Evolutionary conservation across 2,797 vertebrate species (phyloP), one percentile per base, ranked within the genome.

Genomic region (Pseudomugil gertrudae): DNA sequence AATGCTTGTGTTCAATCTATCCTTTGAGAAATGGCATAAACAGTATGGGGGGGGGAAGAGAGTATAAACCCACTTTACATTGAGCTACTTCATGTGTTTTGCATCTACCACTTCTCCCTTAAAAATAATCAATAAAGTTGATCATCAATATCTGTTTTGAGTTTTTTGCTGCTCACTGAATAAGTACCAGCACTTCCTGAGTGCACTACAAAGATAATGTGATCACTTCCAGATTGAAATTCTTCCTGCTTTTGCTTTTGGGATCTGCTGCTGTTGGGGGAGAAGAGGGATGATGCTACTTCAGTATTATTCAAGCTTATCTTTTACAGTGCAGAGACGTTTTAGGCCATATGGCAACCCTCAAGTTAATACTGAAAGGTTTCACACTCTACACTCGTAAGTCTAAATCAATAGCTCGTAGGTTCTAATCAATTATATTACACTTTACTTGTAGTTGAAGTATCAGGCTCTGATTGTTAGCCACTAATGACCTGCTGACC

Each of bases 341-440:
- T 56, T 68, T 69, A 64, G 63, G 63, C 72, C 66, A 66, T 56
- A 63, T 59, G 61, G 65, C 56, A n/a, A 45, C 63, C 17, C 58
- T 79, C 45, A 57, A 69, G 43, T 78, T 76, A 69, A 67, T 50
- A 67, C 54, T 26, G 17, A 77, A 73, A 64, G 30, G 60, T 79
- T 63, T 64, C 32, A 64, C 56, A 29, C 60, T 52, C 63, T 32
- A 5, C 48, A 55, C 43, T 74, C 58, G 62, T 77, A 87, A 85
- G 63, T 80, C 64, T 14, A 26, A 78, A 87, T 90, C 85, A 66
- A 85, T 89, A 74, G 21, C 68, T 24, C 51, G 47, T 10, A 21
- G 57, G 66, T 78, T 89, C 83, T 77, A 76, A 85, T 88, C 60
- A 84, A 77, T 80, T 81, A 83, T 89, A 86, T 87, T 57, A 33